Conservation (phyloP, 2,888 invertebrate genomes). For the Xiphydria camelus region DNA sequence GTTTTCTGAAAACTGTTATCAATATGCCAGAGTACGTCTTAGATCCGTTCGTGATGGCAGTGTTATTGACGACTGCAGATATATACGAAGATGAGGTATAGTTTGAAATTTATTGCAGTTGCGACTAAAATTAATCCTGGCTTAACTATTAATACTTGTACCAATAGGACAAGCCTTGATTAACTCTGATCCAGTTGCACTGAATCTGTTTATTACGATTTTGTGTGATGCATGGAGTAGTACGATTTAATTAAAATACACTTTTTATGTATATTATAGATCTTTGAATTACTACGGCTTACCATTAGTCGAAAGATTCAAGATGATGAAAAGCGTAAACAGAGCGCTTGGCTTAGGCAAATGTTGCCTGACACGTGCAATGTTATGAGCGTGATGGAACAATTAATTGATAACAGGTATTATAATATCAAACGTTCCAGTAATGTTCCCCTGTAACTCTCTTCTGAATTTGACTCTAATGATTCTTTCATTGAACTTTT, state of each 20-base stretch:
- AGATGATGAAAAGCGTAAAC: slow-evolving; percentile 56
- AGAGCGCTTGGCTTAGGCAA: slow-evolving; percentile 64
- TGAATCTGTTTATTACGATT: too few relatives aligned
- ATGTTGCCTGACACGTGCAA: slow-evolving; percentile 51
- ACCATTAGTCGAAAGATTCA: slow-evolving; percentile 53
- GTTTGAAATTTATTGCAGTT: slow-evolving; percentile 16
- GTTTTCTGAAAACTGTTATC: slow-evolving; percentile 58
- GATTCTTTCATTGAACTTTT: too few relatives aligned
- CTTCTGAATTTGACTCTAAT: too few relatives aligned
- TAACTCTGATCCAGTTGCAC: too few relatives aligned
- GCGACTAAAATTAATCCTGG: too few relatives aligned
- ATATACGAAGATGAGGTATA: slow-evolving; percentile 60
- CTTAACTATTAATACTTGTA: too few relatives aligned
- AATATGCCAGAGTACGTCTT: slow-evolving; percentile 65
- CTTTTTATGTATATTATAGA: slow-evolving; percentile 29
- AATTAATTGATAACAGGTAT: slow-evolving; percentile 61
- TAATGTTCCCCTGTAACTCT: too few relatives aligned
- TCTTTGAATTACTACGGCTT: slow-evolving; percentile 50
- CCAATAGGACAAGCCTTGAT: too few relatives aligned
- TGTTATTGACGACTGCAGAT: slow-evolving; percentile 61
- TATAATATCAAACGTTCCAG: slow-evolving; percentile 55
- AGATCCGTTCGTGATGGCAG: slow-evolving; percentile 67
- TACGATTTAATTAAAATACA: neutral
- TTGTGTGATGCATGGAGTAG: neutral
- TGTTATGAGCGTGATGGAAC: slow-evolving; percentile 55